A percentile compares a stretch with the other conserved stretches of the same genome.
Conservation (phyloP, 2,113 vertebrate genomes). For the Vulpes vulpes region DNA sequence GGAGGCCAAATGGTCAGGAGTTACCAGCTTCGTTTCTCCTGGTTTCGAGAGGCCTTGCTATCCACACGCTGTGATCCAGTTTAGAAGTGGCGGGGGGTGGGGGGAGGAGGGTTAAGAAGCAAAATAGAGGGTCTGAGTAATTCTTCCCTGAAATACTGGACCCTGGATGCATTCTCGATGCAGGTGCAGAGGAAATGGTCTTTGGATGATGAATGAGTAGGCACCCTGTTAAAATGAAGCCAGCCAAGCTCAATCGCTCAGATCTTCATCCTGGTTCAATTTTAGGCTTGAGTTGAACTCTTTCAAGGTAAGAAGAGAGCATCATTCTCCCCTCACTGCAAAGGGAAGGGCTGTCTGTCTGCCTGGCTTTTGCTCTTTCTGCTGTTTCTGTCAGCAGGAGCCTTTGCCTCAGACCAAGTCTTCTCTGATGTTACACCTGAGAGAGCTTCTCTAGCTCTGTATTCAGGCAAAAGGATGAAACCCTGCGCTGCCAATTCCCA, state of each 20-base stretch:
- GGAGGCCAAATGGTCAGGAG: not conserved
- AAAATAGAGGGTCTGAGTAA: not conserved
- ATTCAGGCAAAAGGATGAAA: not conserved
- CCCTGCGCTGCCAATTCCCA: not conserved
- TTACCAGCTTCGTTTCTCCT: not conserved
- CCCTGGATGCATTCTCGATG: constrained; percentile 17
- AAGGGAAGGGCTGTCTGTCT: not conserved
- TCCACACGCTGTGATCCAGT: not conserved
- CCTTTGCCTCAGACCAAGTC: not conserved
- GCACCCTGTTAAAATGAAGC: constrained; percentile 20
- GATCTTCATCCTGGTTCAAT: not conserved
- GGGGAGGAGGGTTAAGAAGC: not conserved
- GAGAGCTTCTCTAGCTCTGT: not conserved
- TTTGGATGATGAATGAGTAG: constrained; percentile 57
- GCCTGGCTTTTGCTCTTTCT: not conserved
- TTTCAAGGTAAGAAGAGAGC: not conserved
- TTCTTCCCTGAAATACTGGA: not conserved
- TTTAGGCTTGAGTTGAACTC: not conserved
- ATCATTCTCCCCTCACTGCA: not conserved
- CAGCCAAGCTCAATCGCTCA: constrained; percentile 26
- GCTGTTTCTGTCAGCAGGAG: not conserved
- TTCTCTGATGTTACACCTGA: not conserved
- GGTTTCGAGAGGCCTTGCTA: not conserved
- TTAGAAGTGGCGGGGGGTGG: not conserved
- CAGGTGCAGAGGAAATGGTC: constrained; percentile 70